Percentiles rank a stretch among this genome's conserved stretches.
Evolutionary conservation across 2,888 invertebrate genomes (phyloP).

Genomic region (Sipha maydis): DNA sequence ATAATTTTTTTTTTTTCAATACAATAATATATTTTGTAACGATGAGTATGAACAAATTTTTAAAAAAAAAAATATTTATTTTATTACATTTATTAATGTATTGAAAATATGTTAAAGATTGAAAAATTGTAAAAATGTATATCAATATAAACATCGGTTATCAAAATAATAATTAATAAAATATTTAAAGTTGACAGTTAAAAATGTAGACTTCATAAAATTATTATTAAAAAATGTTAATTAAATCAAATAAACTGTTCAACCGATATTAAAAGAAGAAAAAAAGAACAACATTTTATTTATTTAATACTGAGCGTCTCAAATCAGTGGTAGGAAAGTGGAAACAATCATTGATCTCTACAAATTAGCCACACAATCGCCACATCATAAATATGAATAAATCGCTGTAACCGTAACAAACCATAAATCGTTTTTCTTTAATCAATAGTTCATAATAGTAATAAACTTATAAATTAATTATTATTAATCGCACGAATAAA

Average conservation of each 20-base stretch:
- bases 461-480: too few relatives aligned
- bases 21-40: too few relatives aligned
- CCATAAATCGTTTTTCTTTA: background rate
- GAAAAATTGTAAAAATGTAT: too few relatives aligned
- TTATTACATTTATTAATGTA: too few relatives aligned
- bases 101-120: too few relatives aligned
- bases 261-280: background rate
- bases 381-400: background rate
- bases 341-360: conserved; percentile 50
- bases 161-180: too few relatives aligned
- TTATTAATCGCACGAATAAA: too few relatives aligned
- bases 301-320: conserved; percentile 25
- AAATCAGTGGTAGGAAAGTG: conserved; percentile 44
- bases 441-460: background rate
- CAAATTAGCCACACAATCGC: conserved; percentile 47
- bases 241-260: background rate
- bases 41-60: too few relatives aligned
- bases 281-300: conserved; percentile 7
- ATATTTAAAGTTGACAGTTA: too few relatives aligned
- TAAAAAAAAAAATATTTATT: too few relatives aligned
- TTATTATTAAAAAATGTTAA: background rate
- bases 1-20: too few relatives aligned
- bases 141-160: too few relatives aligned
- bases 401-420: background rate
- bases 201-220: background rate